phyloP scores from a whole-genome alignment of 2,113 vertebrate genomes.

The Sinocyclocheilus anshuiensis region DNA sequence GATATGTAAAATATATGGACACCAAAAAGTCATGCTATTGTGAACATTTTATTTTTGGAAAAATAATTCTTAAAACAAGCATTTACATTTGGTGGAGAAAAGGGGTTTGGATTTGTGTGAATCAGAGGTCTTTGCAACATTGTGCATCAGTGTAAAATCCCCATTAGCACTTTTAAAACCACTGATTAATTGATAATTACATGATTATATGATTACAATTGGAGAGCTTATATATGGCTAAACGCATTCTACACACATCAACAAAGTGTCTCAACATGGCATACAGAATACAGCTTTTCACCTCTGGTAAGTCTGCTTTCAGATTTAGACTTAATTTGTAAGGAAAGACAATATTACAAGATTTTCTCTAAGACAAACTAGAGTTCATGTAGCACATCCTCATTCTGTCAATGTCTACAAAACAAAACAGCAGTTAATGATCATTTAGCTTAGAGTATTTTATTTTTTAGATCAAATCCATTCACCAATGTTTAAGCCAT shows the following conservation, averaged over 20 bases:
- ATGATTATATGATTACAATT: conserved; percentile 19
- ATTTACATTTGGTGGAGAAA: too few species aligned
- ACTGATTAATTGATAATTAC: neutral
- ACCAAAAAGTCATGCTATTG: too few species aligned
- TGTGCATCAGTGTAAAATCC: neutral
- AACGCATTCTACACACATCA: neutral
- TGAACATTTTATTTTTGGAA: too few species aligned
- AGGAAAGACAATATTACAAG: neutral
- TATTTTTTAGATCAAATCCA: neutral
- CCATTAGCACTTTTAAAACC: neutral
- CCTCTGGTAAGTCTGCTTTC: conserved; percentile 32
- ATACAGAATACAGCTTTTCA: neutral
- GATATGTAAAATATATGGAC: too few species aligned
- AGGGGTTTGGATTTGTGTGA: neutral
- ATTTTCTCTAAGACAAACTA: neutral
- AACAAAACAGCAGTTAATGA: neutral
- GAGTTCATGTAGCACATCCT: conserved; percentile 6
- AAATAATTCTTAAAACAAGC: neutral
- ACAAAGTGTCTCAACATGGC: conserved; percentile 16
- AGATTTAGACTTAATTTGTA: neutral
- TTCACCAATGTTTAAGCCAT: neutral
- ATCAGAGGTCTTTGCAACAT: neutral
- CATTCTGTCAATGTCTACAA: neutral
- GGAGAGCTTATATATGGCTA: conserved; percentile 44
- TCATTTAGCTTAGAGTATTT: neutral